Evolutionary conservation across 35 echinoderm and acorn worm species (phyloP).

Genomic region (Apostichopus parvimensis): DNA sequence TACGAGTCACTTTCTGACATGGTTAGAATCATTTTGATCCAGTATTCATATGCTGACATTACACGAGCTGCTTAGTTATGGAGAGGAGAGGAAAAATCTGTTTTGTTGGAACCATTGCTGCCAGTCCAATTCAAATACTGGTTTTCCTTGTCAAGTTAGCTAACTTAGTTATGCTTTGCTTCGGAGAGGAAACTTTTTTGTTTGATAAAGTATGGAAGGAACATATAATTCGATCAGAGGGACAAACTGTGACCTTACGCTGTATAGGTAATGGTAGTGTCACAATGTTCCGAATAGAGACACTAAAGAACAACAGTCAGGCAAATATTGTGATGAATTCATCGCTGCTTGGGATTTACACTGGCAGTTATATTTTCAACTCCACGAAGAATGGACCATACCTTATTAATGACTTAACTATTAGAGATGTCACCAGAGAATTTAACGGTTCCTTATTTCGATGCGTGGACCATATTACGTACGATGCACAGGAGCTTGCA

Average conservation of each 20-base stretch:
- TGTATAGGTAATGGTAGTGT: neutral
- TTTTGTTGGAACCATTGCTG: no score
- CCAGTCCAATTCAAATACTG: no score
- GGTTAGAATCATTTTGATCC: no score
- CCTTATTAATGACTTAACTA: neutral
- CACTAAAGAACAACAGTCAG: neutral
- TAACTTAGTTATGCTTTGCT: no score
- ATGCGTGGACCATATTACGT: neutral
- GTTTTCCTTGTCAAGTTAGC: no score
- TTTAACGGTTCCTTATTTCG: neutral
- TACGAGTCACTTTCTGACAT: no score
- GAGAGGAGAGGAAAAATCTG: no score
- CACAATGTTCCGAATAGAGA: neutral
- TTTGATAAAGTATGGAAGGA: no score
- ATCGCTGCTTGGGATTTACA: neutral
- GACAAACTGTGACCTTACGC: neutral
- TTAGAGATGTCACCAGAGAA: neutral
- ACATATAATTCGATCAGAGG: neutral
- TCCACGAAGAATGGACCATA: neutral
- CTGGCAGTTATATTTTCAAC: neutral
- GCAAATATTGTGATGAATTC: neutral
- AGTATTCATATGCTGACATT: no score
- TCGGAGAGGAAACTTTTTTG: no score
- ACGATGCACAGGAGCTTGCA: neutral
- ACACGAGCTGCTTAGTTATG: no score